A percentile compares a stretch with the other conserved stretches of the same genome.
Conservation (phyloP, 2,888 invertebrate species). For the Spisula solida region DNA sequence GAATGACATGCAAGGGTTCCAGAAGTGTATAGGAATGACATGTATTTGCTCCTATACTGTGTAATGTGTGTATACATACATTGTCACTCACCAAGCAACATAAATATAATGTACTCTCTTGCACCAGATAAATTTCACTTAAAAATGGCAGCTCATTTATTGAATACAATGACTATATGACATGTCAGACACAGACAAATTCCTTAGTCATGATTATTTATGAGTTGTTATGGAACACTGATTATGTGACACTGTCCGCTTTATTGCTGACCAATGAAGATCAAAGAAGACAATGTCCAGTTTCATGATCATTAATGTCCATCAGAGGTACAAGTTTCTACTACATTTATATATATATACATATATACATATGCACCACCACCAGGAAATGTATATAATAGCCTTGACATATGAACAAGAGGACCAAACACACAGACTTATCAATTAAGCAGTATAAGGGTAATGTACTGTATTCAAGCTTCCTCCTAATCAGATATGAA, state of each 20-base stretch:
- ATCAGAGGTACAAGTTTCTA: background rate
- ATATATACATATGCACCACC: too few species aligned
- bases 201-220: conserved; percentile 31
- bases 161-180: background rate
- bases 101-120: background rate
- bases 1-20: too few species aligned
- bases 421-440: background rate
- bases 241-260: background rate
- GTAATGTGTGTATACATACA: background rate
- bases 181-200: background rate
- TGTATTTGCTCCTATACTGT: background rate
- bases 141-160: conserved; percentile 22
- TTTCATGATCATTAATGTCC: background rate
- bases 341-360: too few species aligned
- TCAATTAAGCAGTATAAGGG: too few species aligned
- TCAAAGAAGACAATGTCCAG: background rate
- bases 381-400: background rate
- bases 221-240: conserved; percentile 26
- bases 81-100: background rate
- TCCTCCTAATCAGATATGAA: too few species aligned
- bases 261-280: background rate
- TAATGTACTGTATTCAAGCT: too few species aligned
- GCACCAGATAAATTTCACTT: conserved; percentile 4
- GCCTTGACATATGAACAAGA: background rate
- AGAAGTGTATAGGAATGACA: too few species aligned